Evolutionary conservation across 2,797 vertebrate species (phyloP).

Genomic region (Erpetoichthys calabaricus): DNA sequence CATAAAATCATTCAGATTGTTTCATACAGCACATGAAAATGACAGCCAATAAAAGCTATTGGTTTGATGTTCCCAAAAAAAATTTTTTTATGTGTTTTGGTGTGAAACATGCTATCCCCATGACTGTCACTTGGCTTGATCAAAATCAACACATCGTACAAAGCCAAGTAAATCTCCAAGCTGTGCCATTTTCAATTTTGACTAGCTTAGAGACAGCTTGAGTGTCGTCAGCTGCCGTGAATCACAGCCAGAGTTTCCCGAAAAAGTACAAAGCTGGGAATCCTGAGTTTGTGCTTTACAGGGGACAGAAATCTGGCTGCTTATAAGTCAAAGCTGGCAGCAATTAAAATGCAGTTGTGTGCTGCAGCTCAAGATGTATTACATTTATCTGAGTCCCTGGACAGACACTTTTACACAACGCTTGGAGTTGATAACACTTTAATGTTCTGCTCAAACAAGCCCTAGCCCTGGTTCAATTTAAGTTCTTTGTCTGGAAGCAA

Average conservation of each 20-base stretch:
- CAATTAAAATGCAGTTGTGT: constrained; percentile 23
- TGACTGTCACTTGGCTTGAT: constrained; percentile 30
- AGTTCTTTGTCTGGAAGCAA: constrained; percentile 30
- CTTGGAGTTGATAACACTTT: too few species aligned
- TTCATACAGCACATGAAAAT: too few species aligned
- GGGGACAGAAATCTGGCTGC: constrained; percentile 41
- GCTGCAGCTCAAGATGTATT: constrained; percentile 13
- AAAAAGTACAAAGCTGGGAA: constrained; percentile 14
- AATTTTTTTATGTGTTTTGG: too few species aligned
- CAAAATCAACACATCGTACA: constrained; percentile 19
- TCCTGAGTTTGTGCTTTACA: constrained; percentile 24
- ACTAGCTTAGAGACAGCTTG: constrained; percentile 14
- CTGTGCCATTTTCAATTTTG: constrained; percentile 22
- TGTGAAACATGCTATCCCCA: constrained; percentile 30
- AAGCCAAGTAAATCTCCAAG: constrained; percentile 15
- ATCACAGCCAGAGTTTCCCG: constrained; percentile 5
- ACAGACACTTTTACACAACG: constrained; percentile 15
- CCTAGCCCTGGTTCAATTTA: constrained; percentile 32
- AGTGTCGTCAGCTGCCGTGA: constrained; percentile 10
- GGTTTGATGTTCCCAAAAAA: too few species aligned
- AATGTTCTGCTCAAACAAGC: constrained; percentile 7
- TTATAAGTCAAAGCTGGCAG: constrained; percentile 31
- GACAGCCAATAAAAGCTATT: too few species aligned
- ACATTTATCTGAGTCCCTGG: constrained; percentile 30
- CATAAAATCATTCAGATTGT: too few species aligned